Base-by-base conservation (phyloP, 2,888 invertebrate genomes). In the Cyaniris semiargus region DNA sequence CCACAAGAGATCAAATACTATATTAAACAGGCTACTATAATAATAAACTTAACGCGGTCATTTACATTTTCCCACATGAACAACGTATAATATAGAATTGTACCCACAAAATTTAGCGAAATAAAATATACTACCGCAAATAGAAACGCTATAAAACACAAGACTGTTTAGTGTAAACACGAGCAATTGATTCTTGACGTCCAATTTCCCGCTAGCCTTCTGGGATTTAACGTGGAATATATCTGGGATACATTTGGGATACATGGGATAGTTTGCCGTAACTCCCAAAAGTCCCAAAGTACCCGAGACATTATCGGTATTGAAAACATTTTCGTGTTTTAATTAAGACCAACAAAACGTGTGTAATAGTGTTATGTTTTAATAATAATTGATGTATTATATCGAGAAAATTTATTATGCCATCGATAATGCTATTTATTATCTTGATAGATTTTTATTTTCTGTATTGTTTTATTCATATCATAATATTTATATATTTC, bases 181-280 rank as follows among this genome's bases (percentile, higher is more conserved):
- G 44, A 31, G 44, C 72, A 72, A 72, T 72, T 44, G 72, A 15
- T 53, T 74, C 53, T 74, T 53, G 74, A 18, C 48, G 48, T 74
- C 38, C 74, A 74, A 74, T 74, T 74, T 74, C 27, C 27, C 53
- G 53, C 74, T 27, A 18, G 74, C 74, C 74, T 18, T 74, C 27
- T 74, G 74, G 74, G 53, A 27, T 23, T 44, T 21, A 23, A 53
- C 53, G 4, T 53, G 53, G 53, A 5, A 53, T 44, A 44, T 3
- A 44, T 44, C 44, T 44, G 44, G 44, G 44, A 44, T 44, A 44
- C 44, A 44, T 13, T 44, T 48, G 48, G 72, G 48, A 15, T 27
- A 71, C 44, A 6, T 38, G 74, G 74, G 53, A 27, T 74, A 74
- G 48, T 53, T 72, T 66, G 18, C 27, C 27, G 27, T 66, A 66